A percentile compares a stretch with the other conserved stretches of the same genome.
phyloP scores from a whole-genome alignment of 2,888 invertebrate genomes.

The Osmoderma eremita region DNA sequence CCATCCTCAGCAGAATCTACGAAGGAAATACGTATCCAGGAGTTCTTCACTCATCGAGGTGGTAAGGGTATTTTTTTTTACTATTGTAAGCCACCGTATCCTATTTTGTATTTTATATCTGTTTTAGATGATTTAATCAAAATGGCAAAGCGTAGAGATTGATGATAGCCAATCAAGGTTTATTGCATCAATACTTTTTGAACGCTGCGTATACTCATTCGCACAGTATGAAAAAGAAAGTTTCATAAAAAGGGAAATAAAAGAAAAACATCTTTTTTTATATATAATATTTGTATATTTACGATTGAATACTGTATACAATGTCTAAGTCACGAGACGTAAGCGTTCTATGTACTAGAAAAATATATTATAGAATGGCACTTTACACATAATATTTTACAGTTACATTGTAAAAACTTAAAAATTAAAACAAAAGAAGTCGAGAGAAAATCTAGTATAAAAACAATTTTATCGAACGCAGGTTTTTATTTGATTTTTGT shows the following conservation, averaged over 20 bases:
- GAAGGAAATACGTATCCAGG: no score
- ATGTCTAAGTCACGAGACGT: conserved; percentile 65
- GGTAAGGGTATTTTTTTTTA: no score
- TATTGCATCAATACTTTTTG: no score
- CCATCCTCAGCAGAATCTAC: no score
- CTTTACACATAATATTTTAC: conserved; percentile 62
- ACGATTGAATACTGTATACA: conserved; percentile 65
- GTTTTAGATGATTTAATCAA: no score
- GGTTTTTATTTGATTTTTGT: conserved; percentile 23
- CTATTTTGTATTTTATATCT: no score
- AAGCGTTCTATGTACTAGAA: conserved; percentile 66
- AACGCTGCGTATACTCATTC: no score
- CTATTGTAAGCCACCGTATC: no score
- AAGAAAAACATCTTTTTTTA: conserved; percentile 18
- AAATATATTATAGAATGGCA: conserved; percentile 66
- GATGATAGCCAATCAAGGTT: no score
- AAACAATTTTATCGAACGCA: conserved; percentile 39
- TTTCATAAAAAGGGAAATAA: background rate
- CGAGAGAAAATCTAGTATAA: conserved; percentile 23
- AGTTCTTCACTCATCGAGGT: no score
- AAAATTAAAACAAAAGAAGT: conserved; percentile 3
- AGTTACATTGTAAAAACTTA: conserved; percentile 43
- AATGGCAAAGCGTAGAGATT: no score
- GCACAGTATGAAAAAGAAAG: no score
- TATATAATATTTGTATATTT: conserved; percentile 62